Conservation (phyloP, 1,140 invertebrate species). For the Dendrolimus punctatus region DNA sequence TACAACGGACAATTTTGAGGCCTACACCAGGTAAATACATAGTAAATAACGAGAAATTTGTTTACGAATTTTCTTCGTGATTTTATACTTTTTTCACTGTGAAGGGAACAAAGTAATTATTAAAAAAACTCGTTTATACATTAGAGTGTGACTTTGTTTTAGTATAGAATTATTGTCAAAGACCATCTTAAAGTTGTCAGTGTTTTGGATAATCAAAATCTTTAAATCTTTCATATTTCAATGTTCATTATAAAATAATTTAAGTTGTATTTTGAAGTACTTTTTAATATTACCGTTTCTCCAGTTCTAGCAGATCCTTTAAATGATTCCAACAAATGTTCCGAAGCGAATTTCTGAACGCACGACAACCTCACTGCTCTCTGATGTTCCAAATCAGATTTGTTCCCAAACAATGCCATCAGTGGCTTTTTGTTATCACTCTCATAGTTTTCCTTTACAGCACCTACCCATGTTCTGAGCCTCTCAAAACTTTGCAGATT, state of each 20-base stretch:
- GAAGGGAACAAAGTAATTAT: too few relatives aligned
- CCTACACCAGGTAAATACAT: too few relatives aligned
- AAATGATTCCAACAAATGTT: conserved; percentile 81
- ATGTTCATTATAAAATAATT: not conserved
- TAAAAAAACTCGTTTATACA: too few relatives aligned
- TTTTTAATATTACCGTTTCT: conserved; percentile 78
- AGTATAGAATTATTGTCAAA: too few relatives aligned
- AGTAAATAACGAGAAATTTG: too few relatives aligned
- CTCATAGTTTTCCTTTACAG: conserved; percentile 74
- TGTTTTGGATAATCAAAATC: too few relatives aligned
- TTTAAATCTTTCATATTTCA: too few relatives aligned
- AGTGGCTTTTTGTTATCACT: conserved; percentile 74
- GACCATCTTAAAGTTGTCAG: too few relatives aligned
- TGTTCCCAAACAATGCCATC: conserved; percentile 88
- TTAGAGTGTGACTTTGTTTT: too few relatives aligned
- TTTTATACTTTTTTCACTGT: too few relatives aligned
- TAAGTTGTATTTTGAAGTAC: not conserved
- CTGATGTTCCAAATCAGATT: conserved; percentile 92
- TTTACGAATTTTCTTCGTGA: too few relatives aligned
- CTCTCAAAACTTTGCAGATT: conserved; percentile 86
- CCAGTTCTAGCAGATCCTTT: conserved; percentile 91
- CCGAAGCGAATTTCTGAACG: conserved; percentile 84
- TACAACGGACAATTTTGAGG: too few relatives aligned
- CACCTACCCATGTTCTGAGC: conserved; percentile 81
- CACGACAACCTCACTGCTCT: conserved; percentile 85